Base-by-base conservation (phyloP, 2,113 vertebrate species). In the Hepsetus odoe region DNA sequence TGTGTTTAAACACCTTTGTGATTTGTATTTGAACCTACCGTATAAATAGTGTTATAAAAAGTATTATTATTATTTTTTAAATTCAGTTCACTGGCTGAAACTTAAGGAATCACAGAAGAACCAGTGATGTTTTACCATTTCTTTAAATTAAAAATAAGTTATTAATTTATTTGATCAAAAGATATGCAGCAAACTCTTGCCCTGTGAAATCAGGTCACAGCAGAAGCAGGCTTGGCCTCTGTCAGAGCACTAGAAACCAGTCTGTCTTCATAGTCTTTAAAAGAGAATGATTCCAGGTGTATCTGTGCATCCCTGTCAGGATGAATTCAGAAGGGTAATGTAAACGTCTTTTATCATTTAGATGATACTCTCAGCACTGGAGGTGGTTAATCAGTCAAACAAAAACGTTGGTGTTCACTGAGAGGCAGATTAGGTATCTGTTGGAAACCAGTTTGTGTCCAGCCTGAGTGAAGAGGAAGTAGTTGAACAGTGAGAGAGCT, bases 381-480 rank as follows among this genome's bases (percentile, higher is more conserved):
- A 22, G 61, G 24, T 58, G 51, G 72, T 72, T 13, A 73, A 62
- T 33, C 16, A 33, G 65, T 44, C 33, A 20, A 20, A 13, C 20
- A 73, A 67, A 30, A 74, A 72, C 72, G 38, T 66, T 11, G 18
- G 24, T 65, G 77, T 64, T 72, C 9, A 65, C 28, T 46, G 33
- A 56, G 28, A 32, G 67, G 73, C 33, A 61, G 33, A 80, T 70
- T 55, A 51, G n/a, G 20, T 62, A 67, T 38, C 51, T 55, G 51
- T 55, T 55, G 24, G 9, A 55, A 22, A 20, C 33, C 14, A 38
- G 72, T 80, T 85, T 81, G 79, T 86, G 82, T 78, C 84, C 75
- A 78, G 82, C 84, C 82, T 56, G 33, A 80, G 77, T 38, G 80
- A 90, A 87, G 87, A 92, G 89, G 88, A 92, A 92, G 81, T 90